Evolutionary conservation across 2,888 invertebrate genomes (phyloP), one percentile per base, ranked within the genome.

Genomic region (Ormyrus pomaceus): DNA sequence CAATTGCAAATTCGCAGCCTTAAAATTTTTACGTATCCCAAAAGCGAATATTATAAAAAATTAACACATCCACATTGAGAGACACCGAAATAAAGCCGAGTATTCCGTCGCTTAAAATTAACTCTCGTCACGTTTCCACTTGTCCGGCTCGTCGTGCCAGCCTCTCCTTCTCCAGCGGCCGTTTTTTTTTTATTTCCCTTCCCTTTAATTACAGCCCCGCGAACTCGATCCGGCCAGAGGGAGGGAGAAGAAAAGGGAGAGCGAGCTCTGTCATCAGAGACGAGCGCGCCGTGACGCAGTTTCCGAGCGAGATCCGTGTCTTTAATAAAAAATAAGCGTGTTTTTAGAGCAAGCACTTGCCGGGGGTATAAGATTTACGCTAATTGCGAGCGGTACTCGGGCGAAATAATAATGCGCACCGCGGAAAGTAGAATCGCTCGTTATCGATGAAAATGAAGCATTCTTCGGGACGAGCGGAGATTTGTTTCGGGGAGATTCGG

Each of bases 81-180:
- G 10, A n/a, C 19, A 6, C 45, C 8, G 50, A 5, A 69, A 76
- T 46, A 55, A 62, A 69, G 55, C 11, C 56, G 48, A 66, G 59
- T 50, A 53, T 19, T 19, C 5, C 50, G 46, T 13, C 48, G 53
- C 11, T 55, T 46, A 58, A 64, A 77, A 77, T 77, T 77, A 70
- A 77, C 72, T 68, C 68, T 68, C 48, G 65, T 73, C 78, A 68
- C 72, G 78, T 73, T 68, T 72, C 78, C 61, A 73, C 72, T 70
- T 70, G 77, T 70, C 62, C 55, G n/a, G 48, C 56, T 45, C 55
- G 68, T 11, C 7, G 9, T 34, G 6, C 34, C 46, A 19, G 19
- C 2, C 19, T 19, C 19, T 19, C 19, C 19, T 19, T 19, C 19
- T 19, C 6, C 51, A 45, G 19, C 19, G 48, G 34, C n/a, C 55